Base-by-base conservation (phyloP, 1,140 invertebrate species). In the Drosophila saltans region DNA sequence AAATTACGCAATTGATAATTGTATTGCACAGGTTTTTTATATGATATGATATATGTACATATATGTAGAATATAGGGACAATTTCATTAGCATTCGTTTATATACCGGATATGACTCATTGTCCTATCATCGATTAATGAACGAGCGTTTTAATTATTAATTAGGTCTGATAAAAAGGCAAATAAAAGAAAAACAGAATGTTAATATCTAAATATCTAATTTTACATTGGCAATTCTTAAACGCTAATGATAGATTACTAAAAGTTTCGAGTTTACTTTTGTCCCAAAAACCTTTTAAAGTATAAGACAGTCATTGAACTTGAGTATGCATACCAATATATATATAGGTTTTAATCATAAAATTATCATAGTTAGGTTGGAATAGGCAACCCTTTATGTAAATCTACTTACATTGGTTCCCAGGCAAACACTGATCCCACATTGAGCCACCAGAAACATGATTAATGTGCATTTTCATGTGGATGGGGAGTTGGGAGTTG, bases 131-230 rank as follows among this genome's bases (percentile, higher is more conserved):
- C 43, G 55, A 60, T 16, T 24, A 72, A 79, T 81, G 66, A 85
- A 86, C 33, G 75, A 88, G 82, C 75, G 60, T 58, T 86, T 70
- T 77, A 86, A 85, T 85, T 86, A 85, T 79, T 77, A 85, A 81
- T 81, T 82, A 72, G 60, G 56, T 58, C 65, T 64, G 26, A 16
- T 16, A 16, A 73, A 72, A 45, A 56, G 28, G 41, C 66, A 56
- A 75, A 77, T 69, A 65, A 85, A 36, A 75, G 41, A 59, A 67
- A 64, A 40, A 72, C 58, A 26, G 60, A 43, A 72, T 41, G 9
- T 30, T 65, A 66, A 41, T 75, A 66, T 76, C 69, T 72, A 36
- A 69, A 28, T 21, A 45, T 68, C 40, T 36, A 2, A 56, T 65
- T 39, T 58, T 30, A 58, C 45, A 52, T 52, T 52, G 45, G 45